Conservation (phyloP, 1,140 invertebrate species). For the Spodoptera frugiperda region DNA sequence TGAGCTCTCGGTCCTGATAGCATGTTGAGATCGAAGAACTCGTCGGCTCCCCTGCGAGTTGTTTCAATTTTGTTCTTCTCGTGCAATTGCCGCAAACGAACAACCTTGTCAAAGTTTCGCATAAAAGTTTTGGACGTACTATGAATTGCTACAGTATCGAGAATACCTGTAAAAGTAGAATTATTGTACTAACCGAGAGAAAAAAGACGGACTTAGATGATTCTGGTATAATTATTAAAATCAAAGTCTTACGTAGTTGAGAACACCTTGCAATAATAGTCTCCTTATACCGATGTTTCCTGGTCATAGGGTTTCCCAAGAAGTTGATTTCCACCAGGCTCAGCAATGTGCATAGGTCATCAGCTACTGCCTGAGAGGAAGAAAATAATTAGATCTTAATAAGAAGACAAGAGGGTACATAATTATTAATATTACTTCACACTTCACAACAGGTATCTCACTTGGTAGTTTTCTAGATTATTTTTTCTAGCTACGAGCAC, state of each 20-base stretch:
- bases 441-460: slow-evolving; percentile 39
- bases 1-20: slow-evolving; percentile 67
- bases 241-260: slow-evolving; percentile 83
- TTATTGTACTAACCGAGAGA: too few species aligned
- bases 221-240: not conserved
- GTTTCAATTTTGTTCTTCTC: slow-evolving; percentile 71
- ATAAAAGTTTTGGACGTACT: slow-evolving; percentile 74
- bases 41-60: slow-evolving; percentile 66
- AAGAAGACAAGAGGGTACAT: too few species aligned
- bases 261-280: slow-evolving; percentile 88
- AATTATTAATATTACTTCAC: too few species aligned
- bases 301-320: slow-evolving; percentile 88
- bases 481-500: slow-evolving; percentile 78
- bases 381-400: not conserved
- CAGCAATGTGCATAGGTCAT: slow-evolving; percentile 84
- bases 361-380: slow-evolving; percentile 72
- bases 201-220: too few species aligned
- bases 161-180: slow-evolving; percentile 59
- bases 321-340: slow-evolving; percentile 86
- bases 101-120: slow-evolving; percentile 75
- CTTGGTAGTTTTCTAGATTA: slow-evolving; percentile 69
- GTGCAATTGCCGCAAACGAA: slow-evolving; percentile 74
- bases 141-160: slow-evolving; percentile 72
- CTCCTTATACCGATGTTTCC: slow-evolving; percentile 88
- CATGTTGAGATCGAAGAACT: slow-evolving; percentile 80